Base-by-base conservation (phyloP, 1,140 invertebrate species). In the Ephestia elutella region DNA sequence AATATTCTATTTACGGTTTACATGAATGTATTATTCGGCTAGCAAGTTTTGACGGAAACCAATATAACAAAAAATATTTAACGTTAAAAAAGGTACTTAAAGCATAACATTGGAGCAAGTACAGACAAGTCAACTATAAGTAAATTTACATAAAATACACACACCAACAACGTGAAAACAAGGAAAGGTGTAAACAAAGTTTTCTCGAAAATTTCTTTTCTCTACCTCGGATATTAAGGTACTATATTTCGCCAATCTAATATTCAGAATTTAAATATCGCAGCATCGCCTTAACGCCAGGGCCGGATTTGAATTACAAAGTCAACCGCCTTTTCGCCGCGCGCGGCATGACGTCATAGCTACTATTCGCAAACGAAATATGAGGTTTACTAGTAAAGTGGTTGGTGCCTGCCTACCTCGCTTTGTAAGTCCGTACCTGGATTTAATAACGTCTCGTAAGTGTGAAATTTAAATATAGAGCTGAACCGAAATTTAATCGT, bases 221-320 rank as follows among this genome's bases (percentile, higher is more conserved):
- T 32, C 53, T 13, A 60, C 59, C 30, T 32, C 17, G 48, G 50
- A 56, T 56, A 49, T 56, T 48, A 51, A 38, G 11, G 56, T 54
- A 18, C 56, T 54, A 62, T 57, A 62, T 58, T 62, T 62, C 60
- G 50, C 56, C 60, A 62, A 62, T 62, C 60, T 62, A 62, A 62
- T 62, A 62, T 62, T 62, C 60, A 44, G 51, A 57, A 62, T 62
- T 62, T 62, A 62, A 62, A 62, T 62, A 62, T 57, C 32, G 49
- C 60, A 28, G 28, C 56, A 57, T 62, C 56, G 60, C 60, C 56
- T 62, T 62, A 62, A 57, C 60, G 56, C 50, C 50, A 55, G 44
- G 56, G 21, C 25, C 56, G 60, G 60, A 62, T 62, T 62, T 62
- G 60, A 62, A 62, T 62, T 62, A 62, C 60, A 62, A 62, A 62